Conservation (phyloP, 2,888 invertebrate species). For the Xiphydria camelus region DNA sequence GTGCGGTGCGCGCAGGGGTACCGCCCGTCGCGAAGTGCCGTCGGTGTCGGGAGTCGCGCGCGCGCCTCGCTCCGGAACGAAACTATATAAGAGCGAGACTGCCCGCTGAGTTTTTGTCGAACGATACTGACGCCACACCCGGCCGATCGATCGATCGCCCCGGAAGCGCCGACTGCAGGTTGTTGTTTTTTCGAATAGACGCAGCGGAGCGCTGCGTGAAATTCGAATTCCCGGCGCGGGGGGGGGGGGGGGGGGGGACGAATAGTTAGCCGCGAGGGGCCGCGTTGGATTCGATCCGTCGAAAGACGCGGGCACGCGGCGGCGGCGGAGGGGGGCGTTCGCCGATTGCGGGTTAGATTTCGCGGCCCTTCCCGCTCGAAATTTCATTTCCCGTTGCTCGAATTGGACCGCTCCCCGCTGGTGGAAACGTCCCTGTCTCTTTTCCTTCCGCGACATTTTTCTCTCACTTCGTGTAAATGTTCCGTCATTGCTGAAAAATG, state of each 20-base stretch:
- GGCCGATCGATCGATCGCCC: neutral
- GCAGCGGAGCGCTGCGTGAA: too few relatives aligned
- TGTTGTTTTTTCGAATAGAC: too few relatives aligned
- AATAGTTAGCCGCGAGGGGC: too few relatives aligned
- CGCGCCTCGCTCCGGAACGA: slow-evolving; percentile 12
- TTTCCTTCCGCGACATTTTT: too few relatives aligned
- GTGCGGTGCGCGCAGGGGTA: slow-evolving; percentile 21
- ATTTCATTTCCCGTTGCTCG: slow-evolving; percentile 50
- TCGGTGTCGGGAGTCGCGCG: slow-evolving; percentile 17
- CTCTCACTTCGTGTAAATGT: too few relatives aligned
- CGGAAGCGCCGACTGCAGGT: neutral
- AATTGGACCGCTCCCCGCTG: too few relatives aligned
- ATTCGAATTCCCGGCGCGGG: too few relatives aligned
- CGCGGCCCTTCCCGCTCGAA: slow-evolving; percentile 48
- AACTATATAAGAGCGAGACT: slow-evolving; percentile 10
- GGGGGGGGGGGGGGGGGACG: too few relatives aligned
- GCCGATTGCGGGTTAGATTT: slow-evolving; percentile 51
- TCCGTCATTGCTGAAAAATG: too few relatives aligned
- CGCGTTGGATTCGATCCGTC: too few relatives aligned
- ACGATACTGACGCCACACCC: neutral
- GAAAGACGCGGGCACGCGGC: too few relatives aligned
- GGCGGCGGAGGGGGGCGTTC: slow-evolving; percentile 26
- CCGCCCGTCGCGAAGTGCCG: slow-evolving; percentile 8
- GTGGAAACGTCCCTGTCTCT: too few relatives aligned
- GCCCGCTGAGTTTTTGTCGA: slow-evolving; percentile 27